Evolutionary conservation across 1,140 invertebrate species (phyloP), one percentile per base, ranked within the genome.

Genomic region (Mactra quadrangularis): DNA sequence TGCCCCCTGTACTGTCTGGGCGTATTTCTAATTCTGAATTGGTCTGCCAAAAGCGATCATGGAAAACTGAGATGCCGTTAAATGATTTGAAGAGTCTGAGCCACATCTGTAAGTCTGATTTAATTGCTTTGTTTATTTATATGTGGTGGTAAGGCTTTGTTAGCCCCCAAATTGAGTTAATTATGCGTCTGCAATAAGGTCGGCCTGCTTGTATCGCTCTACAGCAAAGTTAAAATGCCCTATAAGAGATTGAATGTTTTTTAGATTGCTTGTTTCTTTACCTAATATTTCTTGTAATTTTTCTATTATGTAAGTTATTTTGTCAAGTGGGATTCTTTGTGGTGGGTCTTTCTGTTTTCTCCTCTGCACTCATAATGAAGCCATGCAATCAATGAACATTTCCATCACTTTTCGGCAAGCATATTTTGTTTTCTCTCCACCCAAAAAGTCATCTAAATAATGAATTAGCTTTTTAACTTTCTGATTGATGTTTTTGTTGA

Each of bases 181-280:
- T 76, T 19, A 87, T 27, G 2, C 78, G 53, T 9, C 82, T 50
- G 13, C 31, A 55, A 52, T 86, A 87, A 19, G 85, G 50, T 6
- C 82, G 33, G n/a, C 86, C 84, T 33, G 72, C 25, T 4, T 35
- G 33, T 1, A 86, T 52, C 15, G 82, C 86, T 35, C 64, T 72
- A 25, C 81, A 71, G 27, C 59, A 60, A 71, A 86, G 86, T 47
- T 81, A 79, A 19, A 88, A 62, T 1, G 31, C 17, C 87, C 87
- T 3, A 83, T 78, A 15, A 85, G 25, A 6, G 72, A 83, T 59
- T 88, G 85, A 60, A 86, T 68, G 6, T 83, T 70, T 19, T 66
- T 78, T 25, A 81, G 38, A n/a, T 70, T 76, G 38, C 17, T 25
- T 52, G 38, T 64, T 35, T 47, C 17, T 60, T 52, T 74, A 19